A percentile compares a stretch with the other conserved stretches of the same genome.
These are phyloP conservation scores for Venustaconcha ellipsiformis DNA, from an alignment of 1,140 invertebrate species.

Conservation along the genomic window DNA sequence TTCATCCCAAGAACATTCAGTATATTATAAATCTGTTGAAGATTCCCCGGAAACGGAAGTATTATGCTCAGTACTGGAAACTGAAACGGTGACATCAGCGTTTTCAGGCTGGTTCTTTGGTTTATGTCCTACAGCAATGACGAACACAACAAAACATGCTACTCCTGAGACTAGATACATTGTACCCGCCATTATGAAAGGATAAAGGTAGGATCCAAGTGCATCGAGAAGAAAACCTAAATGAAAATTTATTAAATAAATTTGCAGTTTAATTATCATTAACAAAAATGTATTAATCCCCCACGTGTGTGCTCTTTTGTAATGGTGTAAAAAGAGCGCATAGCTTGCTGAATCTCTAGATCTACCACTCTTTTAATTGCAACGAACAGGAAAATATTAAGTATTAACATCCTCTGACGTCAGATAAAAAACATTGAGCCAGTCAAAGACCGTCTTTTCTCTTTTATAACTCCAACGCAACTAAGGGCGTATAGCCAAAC, in stretches of 20 bases:
- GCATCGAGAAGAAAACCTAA: conserved; percentile 40
- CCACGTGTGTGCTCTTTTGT: too few species aligned
- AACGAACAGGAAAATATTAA: background rate
- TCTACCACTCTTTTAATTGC: background rate
- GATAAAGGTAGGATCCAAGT: conserved; percentile 34
- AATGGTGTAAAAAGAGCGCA: background rate
- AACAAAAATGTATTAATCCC: background rate
- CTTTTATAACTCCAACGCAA: too few species aligned
- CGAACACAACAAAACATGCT: conserved; percentile 5
- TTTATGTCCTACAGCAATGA: conserved; percentile 4
- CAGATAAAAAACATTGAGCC: too few species aligned
- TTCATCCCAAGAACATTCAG: too few species aligned
- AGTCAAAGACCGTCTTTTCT: too few species aligned
- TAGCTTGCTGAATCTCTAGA: too few species aligned
- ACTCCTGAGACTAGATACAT: conserved; percentile 42
- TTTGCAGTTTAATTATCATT: background rate
- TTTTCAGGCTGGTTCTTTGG: background rate
- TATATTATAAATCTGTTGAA: too few species aligned
- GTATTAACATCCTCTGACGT: background rate
- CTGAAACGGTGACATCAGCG: background rate
- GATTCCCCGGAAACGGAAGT: background rate
- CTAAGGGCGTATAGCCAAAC: too few species aligned
- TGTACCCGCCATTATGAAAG: conserved; percentile 36
- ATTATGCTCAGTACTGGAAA: background rate
- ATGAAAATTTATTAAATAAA: conserved; percentile 13